These are phyloP conservation scores for Cylloceria caligata DNA, from an alignment of 2,888 invertebrate species.

Conservation along the genomic window DNA sequence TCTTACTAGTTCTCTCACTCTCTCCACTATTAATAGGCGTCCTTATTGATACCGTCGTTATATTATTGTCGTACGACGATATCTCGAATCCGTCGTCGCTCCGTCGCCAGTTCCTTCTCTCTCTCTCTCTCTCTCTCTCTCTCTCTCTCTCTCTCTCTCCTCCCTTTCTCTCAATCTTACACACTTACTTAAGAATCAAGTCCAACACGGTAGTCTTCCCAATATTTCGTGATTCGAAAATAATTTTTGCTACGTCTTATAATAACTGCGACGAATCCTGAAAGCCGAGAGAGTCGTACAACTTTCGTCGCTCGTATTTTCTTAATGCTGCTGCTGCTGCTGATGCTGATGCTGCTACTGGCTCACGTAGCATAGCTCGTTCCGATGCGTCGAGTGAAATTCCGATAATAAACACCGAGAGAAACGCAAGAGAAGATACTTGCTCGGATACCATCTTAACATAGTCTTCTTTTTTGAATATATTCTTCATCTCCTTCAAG, in stretches of 20 bases:
- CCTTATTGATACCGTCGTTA: slow-evolving; percentile 68
- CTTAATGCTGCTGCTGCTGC: slow-evolving; percentile 10
- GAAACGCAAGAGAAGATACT: slow-evolving; percentile 23
- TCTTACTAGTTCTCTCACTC: slow-evolving; percentile 40
- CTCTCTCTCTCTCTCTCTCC: background rate
- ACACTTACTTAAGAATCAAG: background rate
- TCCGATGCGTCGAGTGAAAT: slow-evolving; percentile 64
- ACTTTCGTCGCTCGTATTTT: slow-evolving; percentile 66
- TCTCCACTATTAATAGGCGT: slow-evolving; percentile 66
- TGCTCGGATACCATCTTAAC: background rate
- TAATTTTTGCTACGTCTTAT: slow-evolving; percentile 55
- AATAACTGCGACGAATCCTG: slow-evolving; percentile 28
- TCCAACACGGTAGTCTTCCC: slow-evolving; percentile 18
- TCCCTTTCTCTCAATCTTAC: background rate
- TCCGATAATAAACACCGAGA: slow-evolving; percentile 62
- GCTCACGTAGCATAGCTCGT: slow-evolving; percentile 33
- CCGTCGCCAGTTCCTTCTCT: background rate
- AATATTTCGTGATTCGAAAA: slow-evolving; percentile 61
- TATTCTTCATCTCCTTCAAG: background rate
- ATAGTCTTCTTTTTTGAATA: slow-evolving; percentile 13
- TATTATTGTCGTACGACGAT: slow-evolving; percentile 66
- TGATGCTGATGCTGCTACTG: slow-evolving; percentile 1
- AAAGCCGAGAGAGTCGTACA: slow-evolving; percentile 54
- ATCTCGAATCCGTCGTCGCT: slow-evolving; percentile 59
- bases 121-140: slow-evolving; percentile 4